Evolutionary conservation across 1,140 invertebrate species (phyloP).

Genomic region (Danaus plexippus): DNA sequence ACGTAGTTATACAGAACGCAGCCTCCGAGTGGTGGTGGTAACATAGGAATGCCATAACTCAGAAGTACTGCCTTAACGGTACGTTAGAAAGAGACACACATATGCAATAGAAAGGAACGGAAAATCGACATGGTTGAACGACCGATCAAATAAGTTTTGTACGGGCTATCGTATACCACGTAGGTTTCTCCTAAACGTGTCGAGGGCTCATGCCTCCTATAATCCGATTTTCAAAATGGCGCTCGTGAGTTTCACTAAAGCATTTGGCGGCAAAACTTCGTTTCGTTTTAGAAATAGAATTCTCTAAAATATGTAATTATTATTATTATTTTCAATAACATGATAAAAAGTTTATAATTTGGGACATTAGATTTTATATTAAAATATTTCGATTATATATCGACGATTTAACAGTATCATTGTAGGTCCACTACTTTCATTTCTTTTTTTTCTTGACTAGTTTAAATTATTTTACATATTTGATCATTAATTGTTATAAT

Average conservation of each 20-base stretch:
- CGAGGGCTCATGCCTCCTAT: slow-evolving; percentile 41
- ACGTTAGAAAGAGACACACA: slow-evolving; percentile 47
- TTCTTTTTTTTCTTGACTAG: too few relatives aligned
- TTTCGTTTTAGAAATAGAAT: too few relatives aligned
- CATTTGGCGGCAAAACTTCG: slow-evolving; percentile 34
- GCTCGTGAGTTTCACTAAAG: slow-evolving; percentile 33
- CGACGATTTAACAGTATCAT: too few relatives aligned
- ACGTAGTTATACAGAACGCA: slow-evolving; percentile 41
- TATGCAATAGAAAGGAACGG: slow-evolving; percentile 36
- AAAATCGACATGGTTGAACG: slow-evolving; percentile 62
- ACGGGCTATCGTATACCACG: slow-evolving; percentile 61
- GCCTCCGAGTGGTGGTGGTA: slow-evolving; percentile 60
- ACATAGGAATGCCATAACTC: slow-evolving; percentile 67
- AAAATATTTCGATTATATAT: too few relatives aligned
- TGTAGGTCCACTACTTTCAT: too few relatives aligned
- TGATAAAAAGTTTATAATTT: too few relatives aligned
- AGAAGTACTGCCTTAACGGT: slow-evolving; percentile 66
- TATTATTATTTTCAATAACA: too few relatives aligned
- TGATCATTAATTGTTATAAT: too few relatives aligned
- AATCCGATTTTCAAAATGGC: slow-evolving; percentile 54
- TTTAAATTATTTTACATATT: too few relatives aligned
- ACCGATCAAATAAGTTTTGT: slow-evolving; percentile 71
- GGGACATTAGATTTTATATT: too few relatives aligned
- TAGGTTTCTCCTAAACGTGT: slow-evolving; percentile 64
- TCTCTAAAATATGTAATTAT: too few relatives aligned